A percentile compares a stretch with the other conserved stretches of the same genome.
Conservation (phyloP, 2,113 vertebrate species). For the Osmerus mordax region DNA sequence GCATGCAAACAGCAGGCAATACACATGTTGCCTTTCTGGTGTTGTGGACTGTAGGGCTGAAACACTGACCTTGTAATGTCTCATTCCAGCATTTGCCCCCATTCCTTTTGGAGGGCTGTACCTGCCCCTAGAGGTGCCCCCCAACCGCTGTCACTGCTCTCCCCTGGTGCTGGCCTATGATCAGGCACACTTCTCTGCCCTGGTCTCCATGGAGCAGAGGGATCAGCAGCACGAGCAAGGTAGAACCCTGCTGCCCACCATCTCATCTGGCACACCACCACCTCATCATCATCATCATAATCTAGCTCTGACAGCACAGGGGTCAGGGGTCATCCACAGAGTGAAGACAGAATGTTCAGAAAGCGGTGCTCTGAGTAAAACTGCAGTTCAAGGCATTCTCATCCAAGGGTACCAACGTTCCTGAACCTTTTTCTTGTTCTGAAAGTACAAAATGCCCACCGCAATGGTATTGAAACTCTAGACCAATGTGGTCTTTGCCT, state of each 20-base stretch:
- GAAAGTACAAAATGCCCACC: slow-evolving; percentile 1
- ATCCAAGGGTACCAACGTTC: no score
- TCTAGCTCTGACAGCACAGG: no score
- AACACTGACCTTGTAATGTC: not conserved
- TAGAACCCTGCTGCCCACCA: slow-evolving; percentile 47
- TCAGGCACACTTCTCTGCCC: slow-evolving; percentile 97
- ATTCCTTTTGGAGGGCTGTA: slow-evolving; percentile 97
- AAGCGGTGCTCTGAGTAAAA: not conserved
- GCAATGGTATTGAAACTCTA: slow-evolving; percentile 6
- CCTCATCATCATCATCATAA: not conserved
- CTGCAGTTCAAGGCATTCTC: no score
- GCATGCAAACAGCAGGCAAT: no score
- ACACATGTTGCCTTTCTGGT: not conserved
- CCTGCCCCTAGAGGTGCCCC: slow-evolving; percentile 92
- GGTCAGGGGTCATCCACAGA: not conserved
- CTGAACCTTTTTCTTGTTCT: not conserved
- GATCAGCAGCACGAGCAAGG: slow-evolving; percentile 97
- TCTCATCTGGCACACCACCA: not conserved
- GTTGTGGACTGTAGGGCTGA: not conserved
- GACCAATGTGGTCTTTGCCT: slow-evolving; percentile 24
- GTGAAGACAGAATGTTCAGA: not conserved
- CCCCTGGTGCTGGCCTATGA: slow-evolving; percentile 96
- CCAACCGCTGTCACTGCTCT: slow-evolving; percentile 95
- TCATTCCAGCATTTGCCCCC: slow-evolving; percentile 85
- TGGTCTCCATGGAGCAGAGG: slow-evolving; percentile 98